Evolutionary conservation across 2,113 vertebrate species (phyloP).

Genomic region (Beaufortia kweichowensis): DNA sequence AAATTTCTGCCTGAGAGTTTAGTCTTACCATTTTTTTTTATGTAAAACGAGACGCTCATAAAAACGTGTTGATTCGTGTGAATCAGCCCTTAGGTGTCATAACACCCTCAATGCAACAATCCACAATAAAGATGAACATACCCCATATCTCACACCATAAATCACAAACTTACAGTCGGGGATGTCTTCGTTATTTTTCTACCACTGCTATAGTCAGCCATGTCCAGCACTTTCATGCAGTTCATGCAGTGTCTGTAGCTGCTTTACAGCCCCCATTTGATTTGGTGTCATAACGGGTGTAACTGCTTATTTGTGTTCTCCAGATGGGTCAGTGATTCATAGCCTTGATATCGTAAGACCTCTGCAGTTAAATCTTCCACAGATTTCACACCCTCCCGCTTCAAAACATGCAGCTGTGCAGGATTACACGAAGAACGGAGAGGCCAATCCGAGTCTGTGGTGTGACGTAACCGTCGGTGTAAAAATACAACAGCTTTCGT

Average conservation of each 20-base stretch:
- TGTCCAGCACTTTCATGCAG: constrained; percentile 4
- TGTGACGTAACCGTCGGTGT: constrained; percentile 23
- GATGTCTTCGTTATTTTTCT: constrained; percentile 18
- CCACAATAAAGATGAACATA: constrained; percentile 3
- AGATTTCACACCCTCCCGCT: constrained; percentile 36
- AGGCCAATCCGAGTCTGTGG: constrained; percentile 6
- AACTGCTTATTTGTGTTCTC: constrained; percentile 39
- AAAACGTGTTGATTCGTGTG: constrained; percentile 31
- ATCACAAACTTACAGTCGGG: constrained; percentile 7
- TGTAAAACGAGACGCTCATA: constrained; percentile 16
- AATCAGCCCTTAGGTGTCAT: constrained; percentile 24
- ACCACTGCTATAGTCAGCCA: background rate
- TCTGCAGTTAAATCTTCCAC: constrained; percentile 32
- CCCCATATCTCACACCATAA: background rate
- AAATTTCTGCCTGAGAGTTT: background rate
- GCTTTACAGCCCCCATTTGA: constrained; percentile 35
- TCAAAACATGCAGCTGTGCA: constrained; percentile 36
- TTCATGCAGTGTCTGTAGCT: constrained; percentile 24
- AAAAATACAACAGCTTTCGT: constrained; percentile 31
- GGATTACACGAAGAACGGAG: constrained; percentile 15
- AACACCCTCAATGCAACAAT: constrained; percentile 32
- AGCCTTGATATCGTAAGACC: constrained; percentile 27
- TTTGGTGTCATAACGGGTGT: constrained; percentile 31
- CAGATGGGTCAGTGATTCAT: constrained; percentile 38
- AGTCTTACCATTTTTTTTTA: constrained; percentile 23